Evolutionary conservation across 2,797 vertebrate genomes (phyloP), one percentile per base, ranked within the genome.

Genomic region (Hapalemur alaotrensis): DNA sequence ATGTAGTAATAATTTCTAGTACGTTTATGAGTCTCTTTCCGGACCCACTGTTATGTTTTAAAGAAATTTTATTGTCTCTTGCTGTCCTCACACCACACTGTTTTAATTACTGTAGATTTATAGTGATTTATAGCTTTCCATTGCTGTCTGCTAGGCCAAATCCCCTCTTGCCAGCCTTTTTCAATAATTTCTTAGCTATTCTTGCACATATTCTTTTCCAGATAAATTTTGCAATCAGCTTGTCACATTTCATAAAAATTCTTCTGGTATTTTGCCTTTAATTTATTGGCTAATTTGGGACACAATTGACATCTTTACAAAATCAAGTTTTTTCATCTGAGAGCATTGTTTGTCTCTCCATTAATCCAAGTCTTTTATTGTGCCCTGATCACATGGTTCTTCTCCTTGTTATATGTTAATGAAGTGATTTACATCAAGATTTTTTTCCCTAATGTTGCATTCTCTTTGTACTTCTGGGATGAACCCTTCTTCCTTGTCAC

Each of bases 181-280:
- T 15, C 38, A 65, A 75, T 50, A 70, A 75, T 75, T 46, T 88
- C 23, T 90, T 97, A 50, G 28, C 35, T 95, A 35, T 87, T 63
- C 52, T 94, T 81, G 35, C 15, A 38, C 32, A 76, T 73, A 95
- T 75, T 83, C n/a, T 93, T 78, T 90, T 70, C 48, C 46, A 81
- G 72, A 86, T 32, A 80, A 75, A 67, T 67, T 87, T 93, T 95
- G 41, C 69, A 94, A 48, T 91, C 30, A 65, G 63, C 5, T 86
- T 89, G 28, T 70, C 50, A 91, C 82, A 91, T 52, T 89, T 96
- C 15, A 76, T n/a, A 57, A 83, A 95, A 92, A 9, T 69, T 91
- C 35, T 91, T 73, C 70, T 57, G 61, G 63, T 43, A 97, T 72
- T 89, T 95, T 90, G 22, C 46, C n/a, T 91, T 83, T 86, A 88